A percentile compares a stretch with the other conserved stretches of the same genome.
Conservation (phyloP, 2,113 vertebrate genomes). For the Nicator chloris region DNA sequence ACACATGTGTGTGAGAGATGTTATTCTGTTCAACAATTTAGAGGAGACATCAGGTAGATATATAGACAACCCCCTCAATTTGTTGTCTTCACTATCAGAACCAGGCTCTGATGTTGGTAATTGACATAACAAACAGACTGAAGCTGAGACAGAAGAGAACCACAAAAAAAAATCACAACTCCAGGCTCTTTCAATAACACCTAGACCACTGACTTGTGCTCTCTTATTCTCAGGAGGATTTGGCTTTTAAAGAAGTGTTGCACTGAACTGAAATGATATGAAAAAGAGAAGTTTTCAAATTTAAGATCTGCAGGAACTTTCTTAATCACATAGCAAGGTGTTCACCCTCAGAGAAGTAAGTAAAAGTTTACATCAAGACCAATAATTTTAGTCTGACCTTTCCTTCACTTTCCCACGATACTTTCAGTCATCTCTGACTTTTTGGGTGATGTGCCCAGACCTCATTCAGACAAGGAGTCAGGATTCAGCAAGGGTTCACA, state of each 20-base stretch:
- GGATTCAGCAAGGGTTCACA: neutral
- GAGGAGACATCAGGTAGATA: neutral
- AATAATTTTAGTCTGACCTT: neutral
- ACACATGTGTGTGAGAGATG: neutral
- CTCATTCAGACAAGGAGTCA: neutral
- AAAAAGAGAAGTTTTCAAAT: neutral
- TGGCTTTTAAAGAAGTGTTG: neutral
- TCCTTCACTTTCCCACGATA: neutral
- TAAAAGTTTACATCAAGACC: neutral
- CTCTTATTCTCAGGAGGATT: neutral
- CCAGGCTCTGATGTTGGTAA: neutral
- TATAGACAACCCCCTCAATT: neutral
- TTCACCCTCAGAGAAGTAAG: neutral
- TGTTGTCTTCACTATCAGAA: neutral
- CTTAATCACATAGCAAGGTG: neutral
- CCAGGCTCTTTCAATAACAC: neutral
- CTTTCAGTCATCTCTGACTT: neutral
- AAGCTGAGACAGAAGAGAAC: neutral
- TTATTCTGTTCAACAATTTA: neutral
- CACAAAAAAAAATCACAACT: neutral
- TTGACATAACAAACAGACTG: neutral
- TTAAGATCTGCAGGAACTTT: neutral
- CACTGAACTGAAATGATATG: neutral
- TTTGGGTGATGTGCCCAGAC: neutral
- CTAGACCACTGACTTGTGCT: neutral